Evolutionary conservation across 2,113 vertebrate species (phyloP).

Genomic region (Melanocharis versteri): DNA sequence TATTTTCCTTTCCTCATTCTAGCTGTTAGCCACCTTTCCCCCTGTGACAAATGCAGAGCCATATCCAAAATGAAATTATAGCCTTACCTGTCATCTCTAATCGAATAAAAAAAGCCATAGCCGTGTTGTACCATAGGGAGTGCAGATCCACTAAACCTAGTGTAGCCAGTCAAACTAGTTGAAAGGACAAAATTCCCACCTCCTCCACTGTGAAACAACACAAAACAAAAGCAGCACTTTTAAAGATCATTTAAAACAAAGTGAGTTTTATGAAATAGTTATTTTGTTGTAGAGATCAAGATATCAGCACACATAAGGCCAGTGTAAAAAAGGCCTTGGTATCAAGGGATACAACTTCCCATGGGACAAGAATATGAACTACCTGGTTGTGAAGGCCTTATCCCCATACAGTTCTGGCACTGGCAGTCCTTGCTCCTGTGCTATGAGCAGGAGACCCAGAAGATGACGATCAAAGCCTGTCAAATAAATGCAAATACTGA

Average conservation of each 20-base stretch:
- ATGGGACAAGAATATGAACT: neutral
- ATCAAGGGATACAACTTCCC: neutral
- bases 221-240: neutral
- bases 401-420: constrained; percentile 87
- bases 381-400: constrained; percentile 89
- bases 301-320: neutral
- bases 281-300: neutral
- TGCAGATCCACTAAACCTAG: constrained; percentile 75
- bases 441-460: constrained; percentile 86
- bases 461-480: constrained; percentile 95
- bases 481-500: constrained; percentile 18
- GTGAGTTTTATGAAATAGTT: neutral
- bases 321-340: neutral
- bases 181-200: constrained; percentile 95
- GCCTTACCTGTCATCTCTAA: constrained; percentile 89
- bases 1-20: neutral
- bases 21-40: neutral
- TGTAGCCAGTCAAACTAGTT: constrained; percentile 91
- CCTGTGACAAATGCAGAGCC: neutral
- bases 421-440: constrained; percentile 84
- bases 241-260: neutral
- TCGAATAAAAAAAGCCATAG: constrained; percentile 93
- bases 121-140: constrained; percentile 89
- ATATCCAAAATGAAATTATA: neutral
- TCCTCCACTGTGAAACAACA: constrained; percentile 81